Evolutionary conservation across 2,797 vertebrate species (phyloP).

Genomic region (Pachyuromys duprasi): DNA sequence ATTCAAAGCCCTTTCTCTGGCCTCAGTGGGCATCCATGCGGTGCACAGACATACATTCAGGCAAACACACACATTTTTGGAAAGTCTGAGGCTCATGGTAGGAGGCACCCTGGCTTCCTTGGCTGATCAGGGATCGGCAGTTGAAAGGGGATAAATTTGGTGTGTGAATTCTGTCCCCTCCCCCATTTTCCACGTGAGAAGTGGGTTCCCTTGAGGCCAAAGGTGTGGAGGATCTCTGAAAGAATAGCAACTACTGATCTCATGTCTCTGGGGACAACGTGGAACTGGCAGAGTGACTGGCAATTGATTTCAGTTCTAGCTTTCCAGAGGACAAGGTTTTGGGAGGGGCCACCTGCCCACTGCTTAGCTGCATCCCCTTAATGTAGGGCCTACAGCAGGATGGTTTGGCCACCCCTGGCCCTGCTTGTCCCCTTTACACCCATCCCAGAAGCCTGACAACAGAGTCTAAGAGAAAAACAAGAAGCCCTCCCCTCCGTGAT

Average conservation of each 20-base stretch:
- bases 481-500: not conserved
- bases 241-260: not conserved
- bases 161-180: not conserved
- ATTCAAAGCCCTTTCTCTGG: not conserved
- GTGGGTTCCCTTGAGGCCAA: not conserved
- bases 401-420: accelerated
- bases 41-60: not conserved
- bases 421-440: not conserved
- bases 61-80: not conserved
- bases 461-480: not conserved
- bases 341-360: not conserved
- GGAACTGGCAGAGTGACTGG: not conserved
- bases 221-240: not conserved
- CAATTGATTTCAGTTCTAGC: not conserved
- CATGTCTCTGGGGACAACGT: not conserved
- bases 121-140: not conserved
- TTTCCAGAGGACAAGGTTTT: not conserved
- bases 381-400: not conserved
- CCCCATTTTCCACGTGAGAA: not conserved
- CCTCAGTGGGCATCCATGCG: not conserved
- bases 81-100: not conserved
- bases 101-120: not conserved
- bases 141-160: not conserved
- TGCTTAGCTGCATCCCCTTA: not conserved
- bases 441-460: not conserved